Evolutionary conservation across 2,888 invertebrate species (phyloP).

Genomic region (Tenthredo amoena): DNA sequence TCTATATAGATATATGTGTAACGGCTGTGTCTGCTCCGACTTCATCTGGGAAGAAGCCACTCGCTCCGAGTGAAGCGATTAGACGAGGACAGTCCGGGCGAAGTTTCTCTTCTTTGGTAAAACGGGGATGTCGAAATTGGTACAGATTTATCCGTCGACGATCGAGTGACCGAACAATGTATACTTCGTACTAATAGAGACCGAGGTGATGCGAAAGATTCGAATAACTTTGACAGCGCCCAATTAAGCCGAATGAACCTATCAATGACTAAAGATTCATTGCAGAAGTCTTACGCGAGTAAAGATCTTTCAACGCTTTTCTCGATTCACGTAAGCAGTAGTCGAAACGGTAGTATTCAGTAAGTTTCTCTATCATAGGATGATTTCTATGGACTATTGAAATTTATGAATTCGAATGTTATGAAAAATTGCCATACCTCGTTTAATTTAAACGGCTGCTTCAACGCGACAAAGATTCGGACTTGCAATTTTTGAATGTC

Average conservation of each 20-base stretch:
- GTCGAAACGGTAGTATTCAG: no score
- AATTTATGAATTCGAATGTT: no score
- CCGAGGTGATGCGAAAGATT: background rate
- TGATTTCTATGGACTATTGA: no score
- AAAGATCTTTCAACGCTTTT: background rate
- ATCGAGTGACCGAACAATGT: background rate
- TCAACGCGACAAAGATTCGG: no score
- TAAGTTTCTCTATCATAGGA: no score
- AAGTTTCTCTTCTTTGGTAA: background rate
- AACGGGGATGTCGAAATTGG: background rate
- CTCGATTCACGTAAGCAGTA: background rate
- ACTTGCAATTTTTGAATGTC: no score
- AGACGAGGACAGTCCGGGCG: background rate
- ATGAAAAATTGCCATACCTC: no score
- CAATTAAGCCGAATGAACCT: background rate
- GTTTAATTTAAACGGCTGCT: no score
- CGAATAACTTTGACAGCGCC: background rate
- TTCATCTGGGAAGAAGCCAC: slow-evolving; percentile 20
- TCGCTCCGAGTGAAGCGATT: slow-evolving; percentile 39
- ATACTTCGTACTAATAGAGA: background rate
- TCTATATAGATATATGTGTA: background rate
- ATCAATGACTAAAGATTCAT: background rate
- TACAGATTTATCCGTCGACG: background rate
- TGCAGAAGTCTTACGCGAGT: background rate
- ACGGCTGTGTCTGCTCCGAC: slow-evolving; percentile 22